These are phyloP conservation scores for Cladopsammia gracilis DNA, from an alignment of 64 coral and sea anemone genomes.

Conservation along the genomic window DNA sequence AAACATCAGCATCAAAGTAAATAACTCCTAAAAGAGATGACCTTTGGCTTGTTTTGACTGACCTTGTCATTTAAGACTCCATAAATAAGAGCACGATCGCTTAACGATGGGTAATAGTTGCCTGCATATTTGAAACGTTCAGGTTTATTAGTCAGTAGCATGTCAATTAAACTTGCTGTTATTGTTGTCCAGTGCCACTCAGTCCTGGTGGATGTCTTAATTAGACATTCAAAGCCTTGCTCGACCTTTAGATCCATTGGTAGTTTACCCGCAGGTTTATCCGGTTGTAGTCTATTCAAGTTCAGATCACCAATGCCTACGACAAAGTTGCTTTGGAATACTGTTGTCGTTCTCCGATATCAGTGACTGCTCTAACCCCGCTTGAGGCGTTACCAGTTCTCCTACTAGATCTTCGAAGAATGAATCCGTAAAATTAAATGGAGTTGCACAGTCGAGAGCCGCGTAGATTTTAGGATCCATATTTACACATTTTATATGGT, in stretches of 20 bases:
- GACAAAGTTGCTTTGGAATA: background rate
- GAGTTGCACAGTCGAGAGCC: too few species aligned
- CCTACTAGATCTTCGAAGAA: too few species aligned
- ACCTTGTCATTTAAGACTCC: background rate
- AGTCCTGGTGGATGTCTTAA: background rate
- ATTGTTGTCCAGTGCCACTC: background rate
- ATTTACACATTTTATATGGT: slow-evolving; percentile 36
- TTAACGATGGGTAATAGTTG: slow-evolving; percentile 9
- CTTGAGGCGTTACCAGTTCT: too few species aligned
- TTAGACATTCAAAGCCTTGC: slow-evolving; percentile 47
- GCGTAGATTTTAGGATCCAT: slow-evolving; percentile 20
- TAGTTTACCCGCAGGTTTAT: slow-evolving; percentile 25
- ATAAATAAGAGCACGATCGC: background rate
- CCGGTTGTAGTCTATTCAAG: too few species aligned
- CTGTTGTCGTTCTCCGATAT: too few species aligned
- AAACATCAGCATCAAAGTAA: background rate
- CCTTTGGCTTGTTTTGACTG: slow-evolving; percentile 20
- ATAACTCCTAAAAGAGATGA: slow-evolving; percentile 32
- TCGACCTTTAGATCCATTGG: slow-evolving; percentile 4
- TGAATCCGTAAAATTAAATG: too few species aligned
- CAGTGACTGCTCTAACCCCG: too few species aligned
- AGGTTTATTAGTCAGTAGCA: slow-evolving; percentile 18
- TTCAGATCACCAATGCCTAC: background rate
- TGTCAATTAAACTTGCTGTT: background rate
- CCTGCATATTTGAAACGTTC: slow-evolving; percentile 4